Evolutionary conservation across 2,888 invertebrate genomes (phyloP), one percentile per base, ranked within the genome.

Genomic region (Patella ulyssiponensis): DNA sequence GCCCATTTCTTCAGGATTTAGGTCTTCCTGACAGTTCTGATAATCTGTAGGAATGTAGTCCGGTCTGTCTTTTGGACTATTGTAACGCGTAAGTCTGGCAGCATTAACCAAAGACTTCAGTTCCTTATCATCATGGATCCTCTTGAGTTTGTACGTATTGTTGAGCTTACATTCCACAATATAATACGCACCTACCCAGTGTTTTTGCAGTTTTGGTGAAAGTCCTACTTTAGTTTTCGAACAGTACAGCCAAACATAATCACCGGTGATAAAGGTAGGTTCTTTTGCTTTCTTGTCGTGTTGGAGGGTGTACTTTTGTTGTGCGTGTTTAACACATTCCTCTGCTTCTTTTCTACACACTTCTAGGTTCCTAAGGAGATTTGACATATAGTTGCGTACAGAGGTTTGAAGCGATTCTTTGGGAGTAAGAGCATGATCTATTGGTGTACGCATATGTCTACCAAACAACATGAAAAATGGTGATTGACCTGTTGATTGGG

Each of bases 381-480:
- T 33, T 27, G 52, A 3, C 14, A 77, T 44, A 33, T 74, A 54
- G 4, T 20, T 15, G n/a, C 74, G 44, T 4, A 33, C 53, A 11
- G 5, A 20, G 15, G 4, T 20, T 27, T 64, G 56, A 2, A 77
- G 56, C 0, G 20, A 70, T 1, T 74, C 51, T 53, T 74, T 73
- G 4, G 74, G 74, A 33, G 44, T 33, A 4, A 74, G n/a, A 2
- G 51, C 15, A 23, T 44, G 17, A 51, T 74, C 51, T 44, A 74
- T 33, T 2, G 77, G 77, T 15, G 74, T 11, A 5, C 58, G 20
- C 56, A 74, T 74, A 23, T 74, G 56, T 4, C 74, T 33, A 14
- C 77, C 77, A 58, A 74, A 77, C 27, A 77, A 15, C 71, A 77
- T 69, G 4, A 44, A 69, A 27, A 69, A 74, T 15, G 77, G 77